Evolutionary conservation across 2,888 invertebrate species (phyloP).

Genomic region (Bibio marci): DNA sequence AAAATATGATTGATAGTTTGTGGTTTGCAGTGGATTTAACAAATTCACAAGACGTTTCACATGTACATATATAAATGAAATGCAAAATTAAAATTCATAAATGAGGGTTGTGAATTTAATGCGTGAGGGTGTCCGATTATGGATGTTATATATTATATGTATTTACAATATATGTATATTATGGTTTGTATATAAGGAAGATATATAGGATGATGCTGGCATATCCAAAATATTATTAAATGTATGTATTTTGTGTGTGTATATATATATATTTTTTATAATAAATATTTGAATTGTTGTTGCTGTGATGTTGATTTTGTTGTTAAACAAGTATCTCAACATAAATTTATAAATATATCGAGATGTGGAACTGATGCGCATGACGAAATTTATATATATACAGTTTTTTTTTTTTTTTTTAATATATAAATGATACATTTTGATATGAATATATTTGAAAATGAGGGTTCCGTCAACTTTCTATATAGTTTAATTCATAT

Average conservation of each 20-base stretch:
- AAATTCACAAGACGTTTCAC: neutral
- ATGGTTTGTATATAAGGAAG: no score
- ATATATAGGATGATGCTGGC: no score
- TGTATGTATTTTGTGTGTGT: neutral
- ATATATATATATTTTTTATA: no score
- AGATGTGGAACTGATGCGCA: constrained; percentile 1
- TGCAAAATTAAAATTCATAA: constrained; percentile 3
- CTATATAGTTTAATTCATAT: no score
- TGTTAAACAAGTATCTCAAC: no score
- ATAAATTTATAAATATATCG: no score
- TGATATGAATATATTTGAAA: no score
- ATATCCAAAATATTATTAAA: neutral
- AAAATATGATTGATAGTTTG: constrained; percentile 3
- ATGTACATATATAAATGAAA: constrained; percentile 1
- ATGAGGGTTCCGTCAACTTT: constrained; percentile 2
- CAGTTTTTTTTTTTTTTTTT: no score
- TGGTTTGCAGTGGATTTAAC: constrained; percentile 2
- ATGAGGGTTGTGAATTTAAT: constrained; percentile 1
- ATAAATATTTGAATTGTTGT: neutral
- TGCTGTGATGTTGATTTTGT: no score
- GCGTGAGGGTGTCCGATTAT: neutral
- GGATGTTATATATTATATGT: neutral
- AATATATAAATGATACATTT: no score
- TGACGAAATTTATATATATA: neutral
- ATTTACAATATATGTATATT: no score